phyloP scores from a whole-genome alignment of 2,113 vertebrate species.

The Nothocercus julius region DNA sequence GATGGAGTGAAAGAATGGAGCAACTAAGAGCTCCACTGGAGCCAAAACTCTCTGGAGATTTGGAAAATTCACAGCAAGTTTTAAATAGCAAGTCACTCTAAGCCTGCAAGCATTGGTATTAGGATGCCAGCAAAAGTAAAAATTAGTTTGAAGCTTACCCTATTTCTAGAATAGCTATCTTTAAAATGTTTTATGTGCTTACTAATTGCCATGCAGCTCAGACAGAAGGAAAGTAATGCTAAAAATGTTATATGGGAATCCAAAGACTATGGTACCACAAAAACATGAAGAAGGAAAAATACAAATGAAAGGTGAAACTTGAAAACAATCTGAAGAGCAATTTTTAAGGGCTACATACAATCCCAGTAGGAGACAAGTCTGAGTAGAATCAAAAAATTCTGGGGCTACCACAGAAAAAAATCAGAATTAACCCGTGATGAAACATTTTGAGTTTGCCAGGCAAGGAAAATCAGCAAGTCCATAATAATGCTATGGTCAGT shows the following conservation, averaged over 20 bases:
- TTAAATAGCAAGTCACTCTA: not conserved
- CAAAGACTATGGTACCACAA: not conserved
- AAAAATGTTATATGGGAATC: not conserved
- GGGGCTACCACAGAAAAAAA: not conserved
- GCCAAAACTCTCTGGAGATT: slow-evolving; percentile 15
- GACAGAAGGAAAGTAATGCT: not conserved
- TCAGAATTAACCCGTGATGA: slow-evolving; percentile 17
- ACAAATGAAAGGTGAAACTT: not conserved
- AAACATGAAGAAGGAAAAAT: not conserved
- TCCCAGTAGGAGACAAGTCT: not conserved
- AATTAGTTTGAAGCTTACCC: not conserved
- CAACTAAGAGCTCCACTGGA: slow-evolving; percentile 21
- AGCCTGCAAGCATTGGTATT: not conserved
- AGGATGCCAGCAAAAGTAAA: not conserved
- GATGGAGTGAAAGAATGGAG: slow-evolving; percentile 13
- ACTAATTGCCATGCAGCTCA: not conserved
- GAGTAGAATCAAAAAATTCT: slow-evolving; percentile 24
- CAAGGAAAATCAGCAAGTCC: slow-evolving; percentile 9
- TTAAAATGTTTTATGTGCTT: not conserved
- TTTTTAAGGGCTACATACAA: slow-evolving; percentile 18
- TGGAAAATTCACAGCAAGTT: slow-evolving; percentile 36
- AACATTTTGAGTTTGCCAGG: slow-evolving; percentile 7
- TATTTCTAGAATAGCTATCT: not conserved
- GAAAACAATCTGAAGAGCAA: not conserved
- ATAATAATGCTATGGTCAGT: not conserved